phyloP scores from a whole-genome alignment of 2,888 invertebrate genomes.

The Leucophenga maculata region DNA sequence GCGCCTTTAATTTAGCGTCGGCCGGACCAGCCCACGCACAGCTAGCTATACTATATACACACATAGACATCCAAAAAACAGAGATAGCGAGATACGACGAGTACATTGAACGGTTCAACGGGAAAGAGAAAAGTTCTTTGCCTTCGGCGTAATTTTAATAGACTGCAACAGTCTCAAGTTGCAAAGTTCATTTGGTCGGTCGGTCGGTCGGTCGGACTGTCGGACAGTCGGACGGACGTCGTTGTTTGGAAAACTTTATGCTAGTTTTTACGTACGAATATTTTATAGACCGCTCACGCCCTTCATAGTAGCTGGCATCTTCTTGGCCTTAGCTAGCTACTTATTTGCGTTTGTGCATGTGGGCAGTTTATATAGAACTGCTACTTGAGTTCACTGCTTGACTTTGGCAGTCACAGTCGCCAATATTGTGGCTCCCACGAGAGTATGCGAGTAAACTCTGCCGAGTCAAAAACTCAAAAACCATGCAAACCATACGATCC shows the following conservation, averaged over 20 bases:
- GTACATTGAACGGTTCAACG: no score
- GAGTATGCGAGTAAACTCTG: conserved; percentile 44
- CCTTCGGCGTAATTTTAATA: conserved; percentile 59
- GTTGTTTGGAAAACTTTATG: conserved; percentile 19
- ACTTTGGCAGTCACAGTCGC: conserved; percentile 30
- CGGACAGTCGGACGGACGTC: no score
- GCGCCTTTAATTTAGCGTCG: conserved; percentile 55
- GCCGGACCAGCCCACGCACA: conserved; percentile 16
- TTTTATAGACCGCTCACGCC: conserved; percentile 27
- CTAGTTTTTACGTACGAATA: conserved; percentile 8
- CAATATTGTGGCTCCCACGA: conserved; percentile 42
- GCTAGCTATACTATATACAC: no score
- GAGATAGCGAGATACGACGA: no score
- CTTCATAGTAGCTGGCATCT: conserved; percentile 35
- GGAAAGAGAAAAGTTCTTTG: conserved; percentile 29
- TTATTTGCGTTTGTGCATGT: conserved; percentile 35
- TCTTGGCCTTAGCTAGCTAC: conserved; percentile 24
- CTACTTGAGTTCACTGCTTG: not conserved
- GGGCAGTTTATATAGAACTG: conserved; percentile 51
- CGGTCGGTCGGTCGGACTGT: conserved; percentile 38
- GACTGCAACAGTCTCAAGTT: conserved; percentile 62
- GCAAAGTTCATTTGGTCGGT: conserved; percentile 59
- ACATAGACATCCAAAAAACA: no score
- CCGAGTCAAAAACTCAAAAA: conserved; percentile 32
- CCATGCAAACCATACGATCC: conserved; percentile 10